Evolutionary conservation across 2,888 invertebrate genomes (phyloP), one percentile per base, ranked within the genome.

Genomic region (Patella pellucida): DNA sequence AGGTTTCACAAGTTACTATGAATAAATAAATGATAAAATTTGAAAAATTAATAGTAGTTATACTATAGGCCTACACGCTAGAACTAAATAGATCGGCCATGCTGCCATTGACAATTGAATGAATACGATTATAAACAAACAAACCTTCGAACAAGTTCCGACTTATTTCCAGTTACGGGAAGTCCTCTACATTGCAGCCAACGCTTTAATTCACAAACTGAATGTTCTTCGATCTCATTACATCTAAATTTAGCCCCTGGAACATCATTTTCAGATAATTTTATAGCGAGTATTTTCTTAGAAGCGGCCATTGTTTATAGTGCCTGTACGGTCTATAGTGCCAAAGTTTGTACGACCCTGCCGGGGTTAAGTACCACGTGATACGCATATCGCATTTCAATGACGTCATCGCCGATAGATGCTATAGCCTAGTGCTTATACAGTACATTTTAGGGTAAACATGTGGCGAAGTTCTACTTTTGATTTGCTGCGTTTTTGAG

Each of bases 201-300:
- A n/a, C 76, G 67, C 70, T 73, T 73, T 11, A 76, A 19, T 41
- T 76, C 73, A 23, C 16, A n/a, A 54, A 73, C 19, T 31, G 73
- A 76, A 69, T 76, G 69, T 73, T 76, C 71, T 50, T 15, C 11
- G 15, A 76, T 69, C 15, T 70, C 56, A n/a, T 54, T 23, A 69
- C 67, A 73, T 52, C 62, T 15, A 70, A 76, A 73, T 52, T 73
- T 76, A 52, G 76, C 76, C 41, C 76, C 72, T 16, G 76, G 76
- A 23, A 72, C 72, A 52, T 76, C 76, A 67, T 76, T 72, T 72
- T 76, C 76, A n/a, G 14, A 27, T 41, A 76, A 56, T 50, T 72
- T 67, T 15, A 76, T 67, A 2, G 68, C 16, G 14, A 50, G 51
- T 12, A 23, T 70, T 14, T 70, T 70, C 62, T 62, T 19, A 62